These are phyloP conservation scores for Stegana nigrithorax DNA, from an alignment of 2,888 invertebrate genomes.

Conservation along the genomic window DNA sequence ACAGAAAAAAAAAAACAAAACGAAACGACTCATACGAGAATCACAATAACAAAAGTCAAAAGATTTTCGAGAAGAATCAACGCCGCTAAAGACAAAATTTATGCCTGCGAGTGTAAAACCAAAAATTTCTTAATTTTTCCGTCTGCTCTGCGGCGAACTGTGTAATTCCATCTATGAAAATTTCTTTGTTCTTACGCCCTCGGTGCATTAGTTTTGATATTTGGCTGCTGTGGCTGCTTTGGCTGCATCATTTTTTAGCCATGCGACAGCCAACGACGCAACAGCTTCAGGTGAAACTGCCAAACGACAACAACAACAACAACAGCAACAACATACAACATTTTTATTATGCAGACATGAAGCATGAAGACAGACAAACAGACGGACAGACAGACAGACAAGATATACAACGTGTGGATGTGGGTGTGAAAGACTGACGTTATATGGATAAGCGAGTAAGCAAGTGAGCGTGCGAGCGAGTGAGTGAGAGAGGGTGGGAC, in stretches of 20 bases:
- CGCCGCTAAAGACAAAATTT: conserved; percentile 5
- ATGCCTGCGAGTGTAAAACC: background rate
- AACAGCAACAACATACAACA: background rate
- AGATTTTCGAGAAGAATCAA: background rate
- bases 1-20: conserved; percentile 41
- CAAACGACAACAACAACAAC: background rate
- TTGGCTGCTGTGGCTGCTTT: conserved; percentile 18
- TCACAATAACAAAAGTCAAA: no score
- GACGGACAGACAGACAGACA: background rate
- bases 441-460: no score
- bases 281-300: background rate
- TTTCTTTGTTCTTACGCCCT: no score
- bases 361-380: background rate
- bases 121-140: conserved; percentile 43
- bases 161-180: conserved; percentile 56
- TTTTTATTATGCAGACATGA: no score
- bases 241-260: background rate
- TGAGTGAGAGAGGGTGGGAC: no score
- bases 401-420: no score
- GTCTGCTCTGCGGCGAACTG: conserved; percentile 45
- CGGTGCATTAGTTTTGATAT: conserved; percentile 33
- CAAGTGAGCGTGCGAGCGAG: no score
- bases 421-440: no score
- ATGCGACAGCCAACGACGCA: background rate
- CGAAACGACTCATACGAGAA: no score